These are phyloP conservation scores for Troilus luridus DNA, from an alignment of 2,888 invertebrate genomes.

Conservation along the genomic window DNA sequence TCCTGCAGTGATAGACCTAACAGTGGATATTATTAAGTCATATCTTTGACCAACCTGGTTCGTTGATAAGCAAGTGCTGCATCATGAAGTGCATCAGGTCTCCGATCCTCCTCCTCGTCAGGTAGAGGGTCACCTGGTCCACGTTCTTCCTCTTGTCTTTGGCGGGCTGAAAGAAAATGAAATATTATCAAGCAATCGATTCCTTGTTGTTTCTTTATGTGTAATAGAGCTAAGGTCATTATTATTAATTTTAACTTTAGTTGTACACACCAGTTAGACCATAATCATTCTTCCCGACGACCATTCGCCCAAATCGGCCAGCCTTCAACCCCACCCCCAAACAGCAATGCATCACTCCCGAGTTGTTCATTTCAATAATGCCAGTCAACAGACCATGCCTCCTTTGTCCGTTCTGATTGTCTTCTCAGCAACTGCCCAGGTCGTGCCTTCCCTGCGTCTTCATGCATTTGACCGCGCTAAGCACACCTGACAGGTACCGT, in stretches of 20 bases:
- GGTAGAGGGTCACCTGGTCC: neutral
- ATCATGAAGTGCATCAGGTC: constrained; percentile 61
- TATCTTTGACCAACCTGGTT: constrained; percentile 56
- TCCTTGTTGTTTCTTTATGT: no score
- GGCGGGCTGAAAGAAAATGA: neutral
- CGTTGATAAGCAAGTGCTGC: constrained; percentile 59
- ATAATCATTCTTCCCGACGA: no score
- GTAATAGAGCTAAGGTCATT: no score
- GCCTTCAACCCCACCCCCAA: no score
- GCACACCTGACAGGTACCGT: neutral
- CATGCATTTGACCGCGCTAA: neutral
- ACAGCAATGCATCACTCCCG: neutral
- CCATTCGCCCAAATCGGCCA: no score
- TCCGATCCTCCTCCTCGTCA: constrained; percentile 54
- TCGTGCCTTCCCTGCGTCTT: neutral
- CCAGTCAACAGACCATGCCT: neutral
- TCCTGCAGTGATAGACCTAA: neutral
- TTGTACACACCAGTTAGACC: no score
- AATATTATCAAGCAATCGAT: no score
- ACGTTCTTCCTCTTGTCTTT: neutral
- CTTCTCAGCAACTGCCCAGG: neutral
- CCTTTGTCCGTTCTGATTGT: neutral
- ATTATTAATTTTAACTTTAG: no score
- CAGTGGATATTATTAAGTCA: neutral
- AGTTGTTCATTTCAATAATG: neutral